phyloP scores from a whole-genome alignment of 2,888 invertebrate genomes.

The Polyommatus icarus region DNA sequence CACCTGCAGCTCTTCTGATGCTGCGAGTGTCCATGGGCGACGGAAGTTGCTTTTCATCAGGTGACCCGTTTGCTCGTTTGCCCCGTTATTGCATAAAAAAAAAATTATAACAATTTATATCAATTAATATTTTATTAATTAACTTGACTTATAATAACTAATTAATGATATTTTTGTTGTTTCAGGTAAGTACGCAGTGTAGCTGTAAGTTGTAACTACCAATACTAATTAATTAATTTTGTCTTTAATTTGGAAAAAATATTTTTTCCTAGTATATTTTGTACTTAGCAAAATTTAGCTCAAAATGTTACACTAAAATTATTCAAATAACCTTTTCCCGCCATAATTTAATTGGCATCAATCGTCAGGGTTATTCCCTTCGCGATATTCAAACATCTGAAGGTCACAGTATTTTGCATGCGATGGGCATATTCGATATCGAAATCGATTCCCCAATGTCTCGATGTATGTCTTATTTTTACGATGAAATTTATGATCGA shows the following conservation, averaged over 20 bases:
- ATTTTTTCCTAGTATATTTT: background rate
- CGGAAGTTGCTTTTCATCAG: too few species aligned
- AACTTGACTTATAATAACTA: background rate
- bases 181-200: slow-evolving; percentile 3
- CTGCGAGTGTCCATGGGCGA: too few species aligned
- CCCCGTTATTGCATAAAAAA: too few species aligned
- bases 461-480: slow-evolving; percentile 16
- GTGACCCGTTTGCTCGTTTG: too few species aligned
- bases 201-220: background rate
- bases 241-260: background rate
- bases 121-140: background rate
- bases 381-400: background rate
- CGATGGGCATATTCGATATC: slow-evolving; percentile 16
- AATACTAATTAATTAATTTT: too few species aligned
- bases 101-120: background rate
- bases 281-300: background rate
- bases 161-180: background rate
- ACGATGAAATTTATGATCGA: slow-evolving; percentile 26
- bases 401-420: slow-evolving; percentile 27
- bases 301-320: background rate
- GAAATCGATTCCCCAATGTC: slow-evolving; percentile 21
- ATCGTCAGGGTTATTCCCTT: slow-evolving; percentile 21
- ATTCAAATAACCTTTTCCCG: background rate
- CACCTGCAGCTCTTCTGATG: too few species aligned
- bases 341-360: background rate